phyloP scores from a whole-genome alignment of 2,888 invertebrate species.

The Entomobrya multifasciata region DNA sequence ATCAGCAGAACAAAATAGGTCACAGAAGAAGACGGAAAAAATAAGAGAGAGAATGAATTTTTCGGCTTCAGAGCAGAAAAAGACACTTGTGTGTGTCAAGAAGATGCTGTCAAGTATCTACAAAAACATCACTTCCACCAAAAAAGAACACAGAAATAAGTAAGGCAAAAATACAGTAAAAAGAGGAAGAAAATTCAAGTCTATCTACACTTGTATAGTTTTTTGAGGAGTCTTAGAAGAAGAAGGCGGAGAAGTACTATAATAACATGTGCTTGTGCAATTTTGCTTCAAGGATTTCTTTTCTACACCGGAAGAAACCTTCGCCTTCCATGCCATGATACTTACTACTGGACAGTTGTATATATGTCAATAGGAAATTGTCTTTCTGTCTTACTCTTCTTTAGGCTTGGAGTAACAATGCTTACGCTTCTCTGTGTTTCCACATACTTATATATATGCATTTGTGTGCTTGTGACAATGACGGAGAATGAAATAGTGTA shows the following conservation, averaged over 20 bases:
- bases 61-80: too few relatives aligned
- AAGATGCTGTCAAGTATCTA: neutral
- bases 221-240: too few relatives aligned
- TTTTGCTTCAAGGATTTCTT: too few relatives aligned
- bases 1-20: slow-evolving; percentile 43
- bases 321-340: neutral
- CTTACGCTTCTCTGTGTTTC: too few relatives aligned
- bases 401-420: too few relatives aligned
- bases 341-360: neutral
- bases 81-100: neutral
- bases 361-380: slow-evolving; percentile 39
- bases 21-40: slow-evolving; percentile 22
- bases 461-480: slow-evolving; percentile 46
- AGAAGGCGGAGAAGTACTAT: too few relatives aligned
- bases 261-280: too few relatives aligned
- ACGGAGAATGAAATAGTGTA: slow-evolving; percentile 8
- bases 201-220: too few relatives aligned
- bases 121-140: neutral
- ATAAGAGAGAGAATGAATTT: too few relatives aligned
- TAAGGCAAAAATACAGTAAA: neutral
- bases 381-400: neutral
- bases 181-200: neutral
- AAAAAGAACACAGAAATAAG: neutral
- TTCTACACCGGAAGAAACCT: neutral
- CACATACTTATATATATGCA: neutral